phyloP scores from a whole-genome alignment of 2,888 invertebrate genomes.

The Panzeria rudis region DNA sequence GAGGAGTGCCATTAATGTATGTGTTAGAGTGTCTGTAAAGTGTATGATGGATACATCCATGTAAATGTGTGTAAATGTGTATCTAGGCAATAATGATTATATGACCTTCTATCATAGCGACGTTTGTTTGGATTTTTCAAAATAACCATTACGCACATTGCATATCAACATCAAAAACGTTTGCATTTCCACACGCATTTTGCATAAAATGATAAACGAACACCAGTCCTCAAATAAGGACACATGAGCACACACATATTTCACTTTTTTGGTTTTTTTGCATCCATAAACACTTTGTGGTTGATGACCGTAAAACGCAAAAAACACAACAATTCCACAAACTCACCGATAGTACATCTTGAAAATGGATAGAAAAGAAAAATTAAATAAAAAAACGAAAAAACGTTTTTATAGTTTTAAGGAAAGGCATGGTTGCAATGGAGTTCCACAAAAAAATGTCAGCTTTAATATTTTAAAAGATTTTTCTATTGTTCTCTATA shows the following conservation, averaged over 20 bases:
- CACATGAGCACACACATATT: not conserved
- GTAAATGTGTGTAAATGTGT: not conserved
- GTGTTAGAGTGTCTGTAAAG: not conserved
- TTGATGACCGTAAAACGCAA: slow-evolving; percentile 44
- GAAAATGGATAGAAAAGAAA: not conserved
- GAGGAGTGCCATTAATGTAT: not conserved
- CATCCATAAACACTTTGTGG: slow-evolving; percentile 17
- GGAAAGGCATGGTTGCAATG: slow-evolving; percentile 15
- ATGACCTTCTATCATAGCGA: slow-evolving; percentile 11
- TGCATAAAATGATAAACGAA: slow-evolving; percentile 30
- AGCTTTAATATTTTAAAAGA: not conserved
- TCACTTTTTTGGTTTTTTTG: not conserved
- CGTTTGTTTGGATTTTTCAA: slow-evolving; percentile 32
- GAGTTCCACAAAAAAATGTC: not conserved
- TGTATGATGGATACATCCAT: not conserved
- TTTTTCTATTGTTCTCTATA: not conserved
- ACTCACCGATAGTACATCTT: slow-evolving; percentile 13
- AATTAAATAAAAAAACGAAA: not conserved
- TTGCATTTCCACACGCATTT: slow-evolving; percentile 15
- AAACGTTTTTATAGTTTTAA: slow-evolving; percentile 11
- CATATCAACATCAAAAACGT: too few relatives aligned
- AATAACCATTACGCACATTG: not conserved
- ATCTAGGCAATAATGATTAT: slow-evolving; percentile 20
- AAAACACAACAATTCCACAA: slow-evolving; percentile 19
- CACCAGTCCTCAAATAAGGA: not conserved